phyloP scores from a whole-genome alignment of 2,888 invertebrate species.

The Phyllotreta cruciferae region DNA sequence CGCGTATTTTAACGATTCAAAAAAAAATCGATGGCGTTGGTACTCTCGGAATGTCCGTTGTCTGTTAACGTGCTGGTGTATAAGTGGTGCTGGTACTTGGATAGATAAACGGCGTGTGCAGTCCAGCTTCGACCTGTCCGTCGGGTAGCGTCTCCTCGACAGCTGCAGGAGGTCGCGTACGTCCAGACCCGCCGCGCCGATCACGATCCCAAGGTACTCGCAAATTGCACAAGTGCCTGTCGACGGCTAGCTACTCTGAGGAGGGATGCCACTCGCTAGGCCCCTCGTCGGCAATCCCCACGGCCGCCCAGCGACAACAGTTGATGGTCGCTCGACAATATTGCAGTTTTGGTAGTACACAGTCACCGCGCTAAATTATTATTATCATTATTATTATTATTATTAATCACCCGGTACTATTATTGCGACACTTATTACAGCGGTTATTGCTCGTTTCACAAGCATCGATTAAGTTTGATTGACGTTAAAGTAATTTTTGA shows the following conservation, averaged over 20 bases:
- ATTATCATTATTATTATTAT: slow-evolving; percentile 9
- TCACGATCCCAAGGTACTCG: slow-evolving; percentile 96
- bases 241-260: slow-evolving; percentile 85
- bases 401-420: not conserved
- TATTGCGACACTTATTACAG: not conserved
- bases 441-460: slow-evolving; percentile 4
- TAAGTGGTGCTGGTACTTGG: slow-evolving; percentile 51
- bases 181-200: slow-evolving; percentile 73
- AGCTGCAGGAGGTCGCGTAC: slow-evolving; percentile 54
- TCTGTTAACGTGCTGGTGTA: slow-evolving; percentile 43
- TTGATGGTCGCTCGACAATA: slow-evolving; percentile 88
- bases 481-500: too few relatives aligned
- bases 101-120: slow-evolving; percentile 82
- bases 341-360: slow-evolving; percentile 94
- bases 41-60: slow-evolving; percentile 34
- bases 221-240: slow-evolving; percentile 91
- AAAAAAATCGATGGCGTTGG: slow-evolving; percentile 33
- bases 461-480: not conserved
- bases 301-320: slow-evolving; percentile 66
- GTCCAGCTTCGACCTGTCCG: slow-evolving; percentile 69
- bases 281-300: slow-evolving; percentile 56
- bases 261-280: slow-evolving; percentile 64
- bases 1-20: not conserved
- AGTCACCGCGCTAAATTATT: slow-evolving; percentile 62
- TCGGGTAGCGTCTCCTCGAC: slow-evolving; percentile 48